Conservation (phyloP, 2,113 vertebrate genomes). For the Accipiter cooperii region DNA sequence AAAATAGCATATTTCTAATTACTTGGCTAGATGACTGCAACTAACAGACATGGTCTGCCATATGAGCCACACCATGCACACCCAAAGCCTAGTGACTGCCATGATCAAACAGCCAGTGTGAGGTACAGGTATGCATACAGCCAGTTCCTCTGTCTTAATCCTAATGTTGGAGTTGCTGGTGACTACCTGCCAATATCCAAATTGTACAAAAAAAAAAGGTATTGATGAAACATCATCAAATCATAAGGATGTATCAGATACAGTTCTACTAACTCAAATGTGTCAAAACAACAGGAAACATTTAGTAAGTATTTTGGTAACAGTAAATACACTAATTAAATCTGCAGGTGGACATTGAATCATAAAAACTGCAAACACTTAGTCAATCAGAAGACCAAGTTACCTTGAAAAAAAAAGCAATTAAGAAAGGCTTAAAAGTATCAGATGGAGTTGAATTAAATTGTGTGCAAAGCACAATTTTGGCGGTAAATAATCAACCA, state of each 20-base stretch:
- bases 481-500: neutral
- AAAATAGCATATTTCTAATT: neutral
- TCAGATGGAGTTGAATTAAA: neutral
- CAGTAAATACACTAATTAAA: neutral
- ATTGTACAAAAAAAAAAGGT: neutral
- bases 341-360: neutral
- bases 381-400: neutral
- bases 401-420: neutral
- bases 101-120: neutral
- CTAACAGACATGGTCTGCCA: neutral
- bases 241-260: neutral
- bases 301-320: neutral
- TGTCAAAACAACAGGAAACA: neutral
- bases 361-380: neutral
- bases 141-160: neutral
- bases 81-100: neutral
- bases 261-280: neutral
- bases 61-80: accelerated
- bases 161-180: neutral
- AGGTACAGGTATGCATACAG: neutral
- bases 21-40: neutral
- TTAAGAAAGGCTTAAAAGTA: neutral
- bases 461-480: neutral
- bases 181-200: neutral
- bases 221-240: neutral